Base-by-base conservation (phyloP, 2,797 vertebrate species). In the Sebastes wilsoni region DNA sequence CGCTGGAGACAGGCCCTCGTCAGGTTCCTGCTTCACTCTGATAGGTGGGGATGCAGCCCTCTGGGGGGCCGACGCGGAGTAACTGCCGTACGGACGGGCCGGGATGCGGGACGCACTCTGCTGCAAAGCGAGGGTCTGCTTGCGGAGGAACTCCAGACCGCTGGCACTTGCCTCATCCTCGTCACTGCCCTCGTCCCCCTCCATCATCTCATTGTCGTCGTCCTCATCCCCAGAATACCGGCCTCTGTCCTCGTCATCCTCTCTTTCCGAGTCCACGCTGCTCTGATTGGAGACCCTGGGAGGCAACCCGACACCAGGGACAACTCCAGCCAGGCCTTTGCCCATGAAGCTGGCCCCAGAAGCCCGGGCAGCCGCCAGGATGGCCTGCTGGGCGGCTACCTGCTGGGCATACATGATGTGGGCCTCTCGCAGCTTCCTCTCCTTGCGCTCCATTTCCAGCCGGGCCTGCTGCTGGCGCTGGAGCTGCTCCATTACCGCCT, bases 401-500 rank as follows among this genome's bases (percentile, higher is more conserved):
- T 98, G 98, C 88, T 97, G 97, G 14, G 97, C 94, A 52, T 97
- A 98, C 55, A 97, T 96, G 92, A 98, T 96, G 84, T 96, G 97
- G 77, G 97, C 94, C 87, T 99, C 97, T 27, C 97, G 95, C 83
- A 97, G 93, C 82, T 96, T 96, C 79, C 96, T 94, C 86, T 97
- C 97, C 90, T 97, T 97, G 82, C 96, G 96, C 93, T 96, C 95
- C 97, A 97, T 97, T 90, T 97, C 96, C 88, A 96, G 91, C 28
- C 96, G 93, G 5, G 94, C 92, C 81, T 95, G 96, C 82, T 97
- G 96, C 87, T 98, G 97, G 76, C 96, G 97, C 82, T 98, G 97
- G 85, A 97, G 96, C 88, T 98, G 97, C 92, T 99, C 98, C 95
- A 99, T 98, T 78, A 97, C 96, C 5, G 97, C 97, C 88, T 97